Conservation (phyloP, 2,113 vertebrate species). For the Seriola quinqueradiata region DNA sequence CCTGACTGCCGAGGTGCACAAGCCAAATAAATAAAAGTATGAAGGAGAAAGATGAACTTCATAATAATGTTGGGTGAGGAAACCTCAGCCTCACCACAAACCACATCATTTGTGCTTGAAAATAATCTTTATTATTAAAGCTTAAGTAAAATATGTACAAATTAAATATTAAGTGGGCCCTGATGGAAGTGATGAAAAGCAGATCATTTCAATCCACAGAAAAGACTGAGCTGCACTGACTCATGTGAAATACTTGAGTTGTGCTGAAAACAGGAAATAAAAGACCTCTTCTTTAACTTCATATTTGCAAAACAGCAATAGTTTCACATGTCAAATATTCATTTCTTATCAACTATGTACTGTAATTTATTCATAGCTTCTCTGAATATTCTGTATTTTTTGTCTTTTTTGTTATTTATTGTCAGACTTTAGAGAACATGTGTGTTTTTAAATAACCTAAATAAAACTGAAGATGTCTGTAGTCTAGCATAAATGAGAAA, state of each 20-base stretch:
- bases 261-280: slow-evolving; percentile 10
- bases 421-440: neutral
- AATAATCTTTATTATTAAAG: slow-evolving; percentile 53
- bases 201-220: slow-evolving; percentile 30
- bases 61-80: slow-evolving; percentile 48
- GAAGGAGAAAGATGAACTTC: slow-evolving; percentile 35
- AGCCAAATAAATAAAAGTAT: slow-evolving; percentile 56
- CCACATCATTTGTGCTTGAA: slow-evolving; percentile 63
- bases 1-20: neutral
- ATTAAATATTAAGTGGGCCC: slow-evolving; percentile 37
- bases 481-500: neutral
- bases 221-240: neutral
- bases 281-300: neutral
- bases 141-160: slow-evolving; percentile 42
- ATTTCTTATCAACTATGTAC: neutral
- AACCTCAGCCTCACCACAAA: slow-evolving; percentile 43
- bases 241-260: slow-evolving; percentile 26
- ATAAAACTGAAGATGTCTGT: neutral
- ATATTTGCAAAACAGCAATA: neutral
- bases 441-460: neutral
- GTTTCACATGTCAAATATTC: neutral
- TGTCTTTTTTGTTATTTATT: neutral
- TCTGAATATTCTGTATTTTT: neutral
- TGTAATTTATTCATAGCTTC: neutral
- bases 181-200: slow-evolving; percentile 43